phyloP scores from a whole-genome alignment of 2,113 vertebrate genomes.

The Gadus macrocephalus region DNA sequence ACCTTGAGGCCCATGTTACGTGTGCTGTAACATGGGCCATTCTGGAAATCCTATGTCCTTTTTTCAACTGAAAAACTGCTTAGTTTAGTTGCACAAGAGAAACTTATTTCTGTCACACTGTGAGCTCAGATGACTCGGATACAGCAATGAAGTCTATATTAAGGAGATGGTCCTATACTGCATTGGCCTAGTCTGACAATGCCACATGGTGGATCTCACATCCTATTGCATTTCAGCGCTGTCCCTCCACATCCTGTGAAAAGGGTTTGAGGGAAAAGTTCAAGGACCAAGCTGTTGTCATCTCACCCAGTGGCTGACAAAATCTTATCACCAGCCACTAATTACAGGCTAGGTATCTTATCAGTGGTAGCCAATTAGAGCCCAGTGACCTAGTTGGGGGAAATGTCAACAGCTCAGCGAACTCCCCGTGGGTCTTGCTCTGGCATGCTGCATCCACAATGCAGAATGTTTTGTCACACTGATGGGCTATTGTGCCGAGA shows the following conservation, averaged over 20 bases:
- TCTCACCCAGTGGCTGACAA: constrained; percentile 51
- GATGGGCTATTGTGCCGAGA: background rate
- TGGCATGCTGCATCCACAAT: background rate
- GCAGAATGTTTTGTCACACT: background rate
- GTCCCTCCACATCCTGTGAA: too few species aligned
- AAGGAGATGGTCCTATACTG: background rate
- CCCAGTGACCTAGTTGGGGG: constrained; percentile 53
- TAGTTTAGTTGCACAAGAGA: constrained; percentile 12
- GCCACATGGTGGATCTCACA: too few species aligned
- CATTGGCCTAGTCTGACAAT: background rate
- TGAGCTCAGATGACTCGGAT: constrained; percentile 12
- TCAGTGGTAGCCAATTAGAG: constrained; percentile 70
- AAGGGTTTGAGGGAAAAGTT: constrained; percentile 13
- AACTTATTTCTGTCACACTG: constrained; percentile 22
- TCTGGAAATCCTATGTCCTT: constrained; percentile 22
- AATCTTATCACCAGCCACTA: constrained; percentile 70
- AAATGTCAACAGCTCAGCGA: constrained; percentile 71
- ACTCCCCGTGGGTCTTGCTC: constrained; percentile 49
- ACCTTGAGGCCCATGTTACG: constrained; percentile 47
- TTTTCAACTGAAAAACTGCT: constrained; percentile 34
- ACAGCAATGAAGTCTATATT: constrained; percentile 4
- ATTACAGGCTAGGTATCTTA: constrained; percentile 72
- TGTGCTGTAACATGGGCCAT: constrained; percentile 37
- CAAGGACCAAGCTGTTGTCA: constrained; percentile 35
- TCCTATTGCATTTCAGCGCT: background rate